Percentiles rank a stretch among this genome's conserved stretches.
phyloP scores from a whole-genome alignment of 2,797 vertebrate species.

The Decapterus maruadsi region DNA sequence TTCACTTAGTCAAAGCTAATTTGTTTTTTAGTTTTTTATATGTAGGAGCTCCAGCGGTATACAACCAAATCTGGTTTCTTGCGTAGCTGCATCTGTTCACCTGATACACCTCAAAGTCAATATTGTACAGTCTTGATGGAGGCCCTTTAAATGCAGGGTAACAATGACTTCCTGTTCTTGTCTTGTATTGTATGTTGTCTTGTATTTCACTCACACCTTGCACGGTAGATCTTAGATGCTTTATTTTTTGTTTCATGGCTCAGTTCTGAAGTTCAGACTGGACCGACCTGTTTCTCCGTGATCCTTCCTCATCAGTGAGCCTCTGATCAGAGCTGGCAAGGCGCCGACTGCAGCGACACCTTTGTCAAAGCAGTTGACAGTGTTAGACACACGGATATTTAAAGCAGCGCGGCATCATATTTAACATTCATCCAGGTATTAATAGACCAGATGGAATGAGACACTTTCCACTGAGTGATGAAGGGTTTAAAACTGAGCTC shows the following conservation, averaged over 20 bases:
- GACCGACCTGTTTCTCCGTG: constrained; percentile 68
- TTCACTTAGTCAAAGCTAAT: no score
- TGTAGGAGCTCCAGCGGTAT: neutral
- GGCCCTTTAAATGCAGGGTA: neutral
- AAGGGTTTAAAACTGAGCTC: constrained; percentile 45
- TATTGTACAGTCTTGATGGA: neutral
- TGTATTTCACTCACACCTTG: constrained; percentile 30
- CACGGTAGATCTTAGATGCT: constrained; percentile 11
- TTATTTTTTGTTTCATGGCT: constrained; percentile 52
- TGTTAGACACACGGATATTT: constrained; percentile 37
- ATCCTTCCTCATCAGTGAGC: constrained; percentile 51
- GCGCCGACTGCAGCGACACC: constrained; percentile 52
- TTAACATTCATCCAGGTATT: constrained; percentile 58
- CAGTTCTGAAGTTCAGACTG: constrained; percentile 50
- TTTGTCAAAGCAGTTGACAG: constrained; percentile 33
- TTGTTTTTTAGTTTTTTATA: neutral
- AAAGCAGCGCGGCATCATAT: constrained; percentile 46
- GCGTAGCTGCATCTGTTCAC: neutral
- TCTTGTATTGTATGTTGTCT: constrained; percentile 49
- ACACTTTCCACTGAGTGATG: constrained; percentile 40
- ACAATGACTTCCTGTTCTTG: constrained; percentile 19
- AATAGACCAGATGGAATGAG: constrained; percentile 51
- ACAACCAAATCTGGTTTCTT: neutral
- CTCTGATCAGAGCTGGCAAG: constrained; percentile 51
- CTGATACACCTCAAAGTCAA: neutral